phyloP scores from a whole-genome alignment of 2,113 vertebrate genomes.

The Callocephalon fimbriatum region DNA sequence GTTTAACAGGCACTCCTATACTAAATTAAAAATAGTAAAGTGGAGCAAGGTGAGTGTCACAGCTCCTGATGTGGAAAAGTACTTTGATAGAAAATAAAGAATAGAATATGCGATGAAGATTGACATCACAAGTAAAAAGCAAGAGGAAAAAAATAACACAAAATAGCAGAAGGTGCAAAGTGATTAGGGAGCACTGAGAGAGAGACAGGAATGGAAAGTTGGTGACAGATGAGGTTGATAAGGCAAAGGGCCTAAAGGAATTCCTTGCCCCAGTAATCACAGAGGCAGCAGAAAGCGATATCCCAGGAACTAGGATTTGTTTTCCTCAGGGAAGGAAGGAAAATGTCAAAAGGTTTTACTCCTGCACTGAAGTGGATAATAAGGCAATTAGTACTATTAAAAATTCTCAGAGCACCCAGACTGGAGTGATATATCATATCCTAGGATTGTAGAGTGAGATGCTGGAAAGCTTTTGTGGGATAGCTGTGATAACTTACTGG shows the following conservation, averaged over 20 bases:
- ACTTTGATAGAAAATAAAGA: constrained; percentile 24
- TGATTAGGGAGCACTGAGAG: neutral
- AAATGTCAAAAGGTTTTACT: constrained; percentile 68
- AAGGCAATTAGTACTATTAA: constrained; percentile 60
- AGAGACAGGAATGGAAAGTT: constrained; percentile 15
- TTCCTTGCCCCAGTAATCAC: constrained; percentile 61
- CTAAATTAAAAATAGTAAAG: constrained; percentile 44
- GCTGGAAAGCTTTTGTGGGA: neutral
- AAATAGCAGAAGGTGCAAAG: neutral
- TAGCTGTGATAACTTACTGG: neutral
- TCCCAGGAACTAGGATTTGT: constrained; percentile 41
- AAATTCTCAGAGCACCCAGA: constrained; percentile 6
- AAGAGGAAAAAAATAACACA: neutral
- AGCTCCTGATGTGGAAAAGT: neutral
- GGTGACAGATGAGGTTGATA: constrained; percentile 60
- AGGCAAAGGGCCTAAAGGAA: constrained; percentile 47
- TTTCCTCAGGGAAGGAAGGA: constrained; percentile 55
- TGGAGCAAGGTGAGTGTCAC: constrained; percentile 27
- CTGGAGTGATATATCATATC: constrained; percentile 32
- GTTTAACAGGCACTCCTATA: neutral
- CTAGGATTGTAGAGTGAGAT: neutral
- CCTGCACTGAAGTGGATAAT: constrained; percentile 47
- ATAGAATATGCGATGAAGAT: constrained; percentile 29
- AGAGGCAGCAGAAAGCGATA: constrained; percentile 61
- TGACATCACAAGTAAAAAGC: neutral